Conservation (phyloP, 2,888 invertebrate species). For the Cheilosia scutellata region DNA sequence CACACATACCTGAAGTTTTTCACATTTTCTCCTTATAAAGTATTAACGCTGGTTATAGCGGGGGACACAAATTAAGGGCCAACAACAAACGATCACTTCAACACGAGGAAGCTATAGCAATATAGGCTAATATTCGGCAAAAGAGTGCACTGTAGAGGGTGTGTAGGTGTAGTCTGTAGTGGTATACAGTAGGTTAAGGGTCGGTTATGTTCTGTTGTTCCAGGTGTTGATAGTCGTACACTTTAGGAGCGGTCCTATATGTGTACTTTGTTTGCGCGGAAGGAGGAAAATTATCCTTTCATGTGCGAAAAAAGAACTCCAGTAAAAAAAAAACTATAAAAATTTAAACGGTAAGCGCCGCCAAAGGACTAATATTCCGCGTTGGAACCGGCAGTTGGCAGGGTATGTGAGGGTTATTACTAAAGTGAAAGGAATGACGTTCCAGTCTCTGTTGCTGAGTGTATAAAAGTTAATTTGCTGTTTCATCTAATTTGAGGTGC, state of each 20-base stretch:
- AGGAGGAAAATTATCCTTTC: constrained; percentile 75
- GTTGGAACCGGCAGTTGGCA: constrained; percentile 9
- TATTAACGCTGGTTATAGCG: constrained; percentile 24
- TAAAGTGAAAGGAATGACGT: not conserved
- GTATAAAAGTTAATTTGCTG: constrained; percentile 68
- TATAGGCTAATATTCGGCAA: constrained; percentile 17
- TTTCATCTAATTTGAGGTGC: constrained; percentile 68
- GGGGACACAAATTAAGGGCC: constrained; percentile 31
- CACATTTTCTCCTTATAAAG: constrained; percentile 42
- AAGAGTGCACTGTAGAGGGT: not conserved
- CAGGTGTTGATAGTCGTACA: constrained; percentile 70
- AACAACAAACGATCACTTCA: constrained; percentile 12
- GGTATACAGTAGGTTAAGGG: constrained; percentile 8
- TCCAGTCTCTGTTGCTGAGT: constrained; percentile 16
- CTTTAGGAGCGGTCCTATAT: constrained; percentile 51
- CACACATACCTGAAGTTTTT: constrained; percentile 3
- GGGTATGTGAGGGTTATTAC: constrained; percentile 23
- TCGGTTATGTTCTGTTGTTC: constrained; percentile 18
- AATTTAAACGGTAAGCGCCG: constrained; percentile 53
- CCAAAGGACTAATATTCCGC: constrained; percentile 60
- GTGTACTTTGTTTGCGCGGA: constrained; percentile 13
- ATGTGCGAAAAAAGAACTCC: constrained; percentile 42
- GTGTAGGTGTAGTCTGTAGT: too few relatives aligned
- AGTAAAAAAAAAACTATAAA: constrained; percentile 24
- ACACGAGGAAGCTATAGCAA: constrained; percentile 1